These are phyloP conservation scores for Ericerus pela DNA, from an alignment of 1,140 invertebrate genomes.

Conservation along the genomic window DNA sequence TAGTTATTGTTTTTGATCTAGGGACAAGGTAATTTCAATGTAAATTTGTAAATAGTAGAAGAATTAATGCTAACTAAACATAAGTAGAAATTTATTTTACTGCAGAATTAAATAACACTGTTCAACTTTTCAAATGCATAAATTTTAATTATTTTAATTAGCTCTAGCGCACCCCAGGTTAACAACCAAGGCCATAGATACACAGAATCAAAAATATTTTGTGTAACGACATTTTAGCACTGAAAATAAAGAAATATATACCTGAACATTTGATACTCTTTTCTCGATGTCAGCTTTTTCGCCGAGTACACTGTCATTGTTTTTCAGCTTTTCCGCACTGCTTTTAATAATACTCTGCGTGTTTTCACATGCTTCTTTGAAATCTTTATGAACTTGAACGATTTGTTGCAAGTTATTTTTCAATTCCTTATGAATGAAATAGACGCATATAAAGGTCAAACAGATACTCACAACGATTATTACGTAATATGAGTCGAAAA, in stretches of 20 bases:
- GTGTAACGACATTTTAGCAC: slow-evolving; percentile 38
- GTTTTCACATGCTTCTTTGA: slow-evolving; percentile 50
- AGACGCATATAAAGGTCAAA: neutral
- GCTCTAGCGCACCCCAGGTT: too few relatives aligned
- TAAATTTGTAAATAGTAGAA: too few relatives aligned
- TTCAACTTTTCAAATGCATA: too few relatives aligned
- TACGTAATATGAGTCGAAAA: neutral
- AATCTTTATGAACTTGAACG: slow-evolving; percentile 68
- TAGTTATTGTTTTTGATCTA: too few relatives aligned
- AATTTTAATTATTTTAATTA: too few relatives aligned
- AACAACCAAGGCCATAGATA: too few relatives aligned
- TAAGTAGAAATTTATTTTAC: too few relatives aligned
- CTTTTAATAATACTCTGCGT: slow-evolving; percentile 63
- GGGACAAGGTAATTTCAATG: too few relatives aligned
- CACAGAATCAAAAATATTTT: too few relatives aligned
- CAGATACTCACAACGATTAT: neutral
- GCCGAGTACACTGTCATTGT: slow-evolving; percentile 60
- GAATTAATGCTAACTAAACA: too few relatives aligned
- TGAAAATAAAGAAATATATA: slow-evolving; percentile 20
- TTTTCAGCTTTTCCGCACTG: slow-evolving; percentile 57
- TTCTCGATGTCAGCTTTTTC: slow-evolving; percentile 64
- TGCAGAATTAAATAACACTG: too few relatives aligned
- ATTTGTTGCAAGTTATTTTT: slow-evolving; percentile 70
- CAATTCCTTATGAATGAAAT: slow-evolving; percentile 38
- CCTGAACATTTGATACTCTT: slow-evolving; percentile 50